Evolutionary conservation across 2,888 invertebrate genomes (phyloP), one percentile per base, ranked within the genome.

Genomic region (Tricholauxania praeusta): DNA sequence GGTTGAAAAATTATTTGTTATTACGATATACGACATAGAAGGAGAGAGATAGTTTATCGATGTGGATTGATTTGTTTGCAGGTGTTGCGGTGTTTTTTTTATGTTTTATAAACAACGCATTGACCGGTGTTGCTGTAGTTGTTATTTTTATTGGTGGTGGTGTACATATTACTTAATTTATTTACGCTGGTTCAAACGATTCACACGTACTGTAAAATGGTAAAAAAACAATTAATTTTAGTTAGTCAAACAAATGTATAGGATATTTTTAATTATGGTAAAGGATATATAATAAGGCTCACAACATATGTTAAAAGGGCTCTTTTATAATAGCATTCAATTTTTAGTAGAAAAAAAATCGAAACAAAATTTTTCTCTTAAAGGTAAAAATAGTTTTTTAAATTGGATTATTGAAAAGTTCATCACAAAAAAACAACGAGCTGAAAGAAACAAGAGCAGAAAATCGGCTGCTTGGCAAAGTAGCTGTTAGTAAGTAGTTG

Each of bases 191-290:
- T 92, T 94, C 90, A 94, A 92, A 90, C 95, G 94, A 90, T 93
- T 92, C 91, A 94, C 94, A 91, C 95, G 94, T 94, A 95, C 95
- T 95, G 95, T 87, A 92, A 91, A 93, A 47, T 14, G 55, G 14
- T 55, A n/a, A 39, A 67, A 57, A 19, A 39, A 19, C 39, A 55
- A 67, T 28, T 3, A 32, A 57, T 7, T 51, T 64, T 14, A 7
- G 19, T 39, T 66, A 32, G 39, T n/a, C 17, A 39, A 47, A 48
- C 12, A 49, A 19, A 64, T 14, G 10, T 12, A 17, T 15, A 32
- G 52, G 22, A 28, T 66, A 53, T 32, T 32, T 57, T 47, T 67
- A 67, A 12, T 22, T 66, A 28, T 32, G 39, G 32, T 12, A 17
- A 57, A 66, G 48, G 63, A 14, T 48, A 28, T n/a, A 57, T 28